Conservation (phyloP, 2,113 vertebrate genomes). For the Camelus bactrianus region DNA sequence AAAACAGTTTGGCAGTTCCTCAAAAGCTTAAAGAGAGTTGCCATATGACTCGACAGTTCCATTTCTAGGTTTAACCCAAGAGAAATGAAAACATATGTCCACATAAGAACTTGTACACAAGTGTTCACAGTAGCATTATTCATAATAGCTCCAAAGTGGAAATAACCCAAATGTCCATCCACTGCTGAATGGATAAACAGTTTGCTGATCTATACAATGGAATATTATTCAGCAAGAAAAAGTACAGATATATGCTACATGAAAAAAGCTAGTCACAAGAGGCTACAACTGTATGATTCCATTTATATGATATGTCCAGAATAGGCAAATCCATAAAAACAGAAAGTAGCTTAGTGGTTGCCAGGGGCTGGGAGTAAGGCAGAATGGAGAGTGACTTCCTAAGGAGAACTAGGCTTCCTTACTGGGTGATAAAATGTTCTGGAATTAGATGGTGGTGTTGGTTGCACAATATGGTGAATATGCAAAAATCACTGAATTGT, state of each 20-base stretch:
- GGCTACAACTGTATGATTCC: not conserved
- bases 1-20: not conserved
- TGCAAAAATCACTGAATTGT: not conserved
- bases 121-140: not conserved
- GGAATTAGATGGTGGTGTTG: not conserved
- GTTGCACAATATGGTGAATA: not conserved
- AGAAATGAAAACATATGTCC: not conserved
- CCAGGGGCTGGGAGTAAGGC: not conserved
- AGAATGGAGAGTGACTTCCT: not conserved
- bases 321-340: not conserved
- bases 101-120: not conserved
- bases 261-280: conserved; percentile 12
- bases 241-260: not conserved
- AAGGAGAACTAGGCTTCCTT: not conserved
- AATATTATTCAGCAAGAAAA: conserved; percentile 12
- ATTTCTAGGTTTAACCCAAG: not conserved
- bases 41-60: not conserved
- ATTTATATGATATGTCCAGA: not conserved
- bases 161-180: not conserved
- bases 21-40: conserved; percentile 1
- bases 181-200: not conserved
- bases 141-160: not conserved
- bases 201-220: not conserved
- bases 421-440: not conserved
- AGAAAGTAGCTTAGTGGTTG: not conserved